These are phyloP conservation scores for Condylura cristata DNA, from an alignment of 2,113 vertebrate species.

Conservation along the genomic window DNA sequence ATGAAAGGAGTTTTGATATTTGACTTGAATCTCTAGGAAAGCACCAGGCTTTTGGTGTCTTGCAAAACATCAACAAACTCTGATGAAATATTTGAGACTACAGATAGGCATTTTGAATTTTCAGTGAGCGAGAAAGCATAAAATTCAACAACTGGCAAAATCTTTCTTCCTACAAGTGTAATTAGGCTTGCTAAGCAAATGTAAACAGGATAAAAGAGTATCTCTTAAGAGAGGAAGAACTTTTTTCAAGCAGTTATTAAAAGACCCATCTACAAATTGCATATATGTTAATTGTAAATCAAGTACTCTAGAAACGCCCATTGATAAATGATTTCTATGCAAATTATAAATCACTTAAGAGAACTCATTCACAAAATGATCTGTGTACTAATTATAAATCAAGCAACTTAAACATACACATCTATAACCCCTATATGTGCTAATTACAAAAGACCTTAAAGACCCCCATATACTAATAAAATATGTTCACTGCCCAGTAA, in stretches of 20 bases:
- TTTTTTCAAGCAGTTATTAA: slow-evolving; percentile 57
- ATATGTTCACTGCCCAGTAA: background rate
- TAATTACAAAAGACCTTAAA: slow-evolving; percentile 52
- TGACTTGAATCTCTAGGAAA: background rate
- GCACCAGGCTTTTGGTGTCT: background rate
- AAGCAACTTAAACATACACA: background rate
- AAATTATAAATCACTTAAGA: slow-evolving; percentile 38
- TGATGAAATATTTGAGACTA: background rate
- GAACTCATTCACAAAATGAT: slow-evolving; percentile 66
- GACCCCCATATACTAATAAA: background rate
- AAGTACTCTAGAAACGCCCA: slow-evolving; percentile 63
- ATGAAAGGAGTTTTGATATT: background rate
- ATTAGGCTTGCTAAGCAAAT: slow-evolving; percentile 36
- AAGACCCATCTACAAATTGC: slow-evolving; percentile 51
- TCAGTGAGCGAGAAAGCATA: background rate
- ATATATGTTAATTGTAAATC: slow-evolving; percentile 37
- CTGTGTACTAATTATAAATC: slow-evolving; percentile 27
- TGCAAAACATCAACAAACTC: background rate
- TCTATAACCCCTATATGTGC: background rate
- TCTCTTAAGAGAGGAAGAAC: slow-evolving; percentile 61
- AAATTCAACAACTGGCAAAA: background rate
- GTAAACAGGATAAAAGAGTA: slow-evolving; percentile 49
- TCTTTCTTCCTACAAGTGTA: background rate
- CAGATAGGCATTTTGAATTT: background rate
- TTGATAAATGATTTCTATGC: slow-evolving; percentile 54